Evolutionary conservation across 2,888 invertebrate genomes (phyloP).

Genomic region (Clanis bilineata): DNA sequence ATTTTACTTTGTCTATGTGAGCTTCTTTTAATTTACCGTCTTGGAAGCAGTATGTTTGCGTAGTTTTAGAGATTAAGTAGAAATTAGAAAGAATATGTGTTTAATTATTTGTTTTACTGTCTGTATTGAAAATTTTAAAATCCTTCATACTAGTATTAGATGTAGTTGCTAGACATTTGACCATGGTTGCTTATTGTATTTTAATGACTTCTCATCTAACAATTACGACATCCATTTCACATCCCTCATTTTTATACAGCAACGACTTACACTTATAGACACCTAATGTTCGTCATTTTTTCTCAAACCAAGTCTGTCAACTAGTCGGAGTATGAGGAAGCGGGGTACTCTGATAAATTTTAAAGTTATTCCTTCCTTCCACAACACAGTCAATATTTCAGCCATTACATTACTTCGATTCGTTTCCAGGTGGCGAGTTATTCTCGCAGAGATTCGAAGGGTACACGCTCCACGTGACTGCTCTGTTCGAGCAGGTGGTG

Average conservation of each 20-base stretch:
- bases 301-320: no score
- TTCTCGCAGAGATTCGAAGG: conserved; percentile 87
- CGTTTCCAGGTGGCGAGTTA: conserved; percentile 84
- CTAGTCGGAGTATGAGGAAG: no score
- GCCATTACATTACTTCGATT: neutral
- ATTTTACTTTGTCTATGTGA: neutral
- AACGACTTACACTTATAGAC: no score
- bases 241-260: neutral
- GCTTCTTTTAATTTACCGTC: neutral
- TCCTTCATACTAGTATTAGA: neutral
- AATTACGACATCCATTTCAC: neutral
- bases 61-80: no score
- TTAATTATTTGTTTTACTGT: no score
- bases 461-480: conserved; percentile 83
- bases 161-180: neutral
- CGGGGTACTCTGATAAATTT: no score
- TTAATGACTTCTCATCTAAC: neutral
- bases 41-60: neutral
- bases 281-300: no score
- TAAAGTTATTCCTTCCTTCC: no score
- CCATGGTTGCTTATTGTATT: neutral
- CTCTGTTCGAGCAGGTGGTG: conserved; percentile 82
- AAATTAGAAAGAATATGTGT: no score
- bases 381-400: no score
- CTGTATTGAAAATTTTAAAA: no score